Base-by-base conservation (phyloP, 1,140 invertebrate genomes). In the Meloidogyne floridensis region DNA sequence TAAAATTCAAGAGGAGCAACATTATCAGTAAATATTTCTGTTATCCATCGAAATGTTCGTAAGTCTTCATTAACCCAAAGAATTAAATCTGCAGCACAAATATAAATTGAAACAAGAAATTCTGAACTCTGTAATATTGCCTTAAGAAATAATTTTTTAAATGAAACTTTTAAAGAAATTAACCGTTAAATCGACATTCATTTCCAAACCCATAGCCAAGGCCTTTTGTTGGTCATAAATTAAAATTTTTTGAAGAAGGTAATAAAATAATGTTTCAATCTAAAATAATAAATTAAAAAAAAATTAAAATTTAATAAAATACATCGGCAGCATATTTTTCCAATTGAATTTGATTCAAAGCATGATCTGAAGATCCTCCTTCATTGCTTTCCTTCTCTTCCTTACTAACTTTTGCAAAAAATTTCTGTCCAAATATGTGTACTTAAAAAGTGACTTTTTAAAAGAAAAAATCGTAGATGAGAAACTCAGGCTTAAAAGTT, bases 1-100 rank as follows among this genome's bases (percentile, higher is more conserved):
- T 97, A 97, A 91, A 98, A 98, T 90, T 96, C 92, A 90, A 95
- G 96, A 0, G 95, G 93, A 82, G 94, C 93, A 42, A 98, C 80
- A 18, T n/a, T 56, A n/a, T 78, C 81, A n/a, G 20, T 20, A 18
- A 75, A 75, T n/a, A 83, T n/a, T 42, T 83, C 74, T 1, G 59
- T 15, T 8, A 71, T 69, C 87, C 87, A 88, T 2, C 87, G 86
- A 69, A 88, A 88, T 53, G 80, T 80, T 18, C 80, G 72, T n/a
- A 72, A 53, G 32, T 77, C 54, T 47, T 82, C 87, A 20, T 81
- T 76, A n/a, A 80, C 79, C 72, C 83, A 89, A n/a, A 90, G 20
- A 47, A 90, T 65, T 13, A 90, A 53, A 54, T 89, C 87, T 0
- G 85, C 74, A 10, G 86, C 81, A 59, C 84, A 84, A 11, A 81